Percentiles rank a stretch among this genome's conserved stretches.
Conservation (phyloP, 1,140 invertebrate species). For the Leptestheria dahalacensis region DNA sequence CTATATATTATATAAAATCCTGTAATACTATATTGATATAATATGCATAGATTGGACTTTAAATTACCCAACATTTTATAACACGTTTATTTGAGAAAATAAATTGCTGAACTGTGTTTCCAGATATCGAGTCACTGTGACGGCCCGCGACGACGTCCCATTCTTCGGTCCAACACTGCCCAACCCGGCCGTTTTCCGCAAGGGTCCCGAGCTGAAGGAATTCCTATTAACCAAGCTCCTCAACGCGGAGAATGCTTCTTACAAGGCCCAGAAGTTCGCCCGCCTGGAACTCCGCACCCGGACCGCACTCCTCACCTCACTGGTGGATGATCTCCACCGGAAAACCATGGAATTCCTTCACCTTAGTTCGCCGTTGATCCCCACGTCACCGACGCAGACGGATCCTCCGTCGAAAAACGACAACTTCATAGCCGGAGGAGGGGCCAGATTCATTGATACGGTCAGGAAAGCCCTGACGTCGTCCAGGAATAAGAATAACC, state of each 20-base stretch:
- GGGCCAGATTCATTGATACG: slow-evolving; percentile 74
- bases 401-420: slow-evolving; percentile 14
- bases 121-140: slow-evolving; percentile 79
- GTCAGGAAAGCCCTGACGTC: slow-evolving; percentile 56
- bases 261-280: slow-evolving; percentile 91
- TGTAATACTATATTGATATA: too few species aligned
- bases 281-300: slow-evolving; percentile 80
- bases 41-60: too few species aligned
- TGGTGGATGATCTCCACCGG: slow-evolving; percentile 70
- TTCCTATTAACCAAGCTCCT: slow-evolving; percentile 93
- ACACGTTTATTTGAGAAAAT: too few species aligned
- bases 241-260: slow-evolving; percentile 93
- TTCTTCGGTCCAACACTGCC: slow-evolving; percentile 88
- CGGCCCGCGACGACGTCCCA: slow-evolving; percentile 87
- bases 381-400: slow-evolving; percentile 15
- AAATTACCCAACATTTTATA: too few species aligned
- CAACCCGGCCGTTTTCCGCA: slow-evolving; percentile 68
- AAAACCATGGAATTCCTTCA: slow-evolving; percentile 78
- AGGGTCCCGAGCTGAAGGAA: slow-evolving; percentile 81
- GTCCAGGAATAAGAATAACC: slow-evolving; percentile 1
- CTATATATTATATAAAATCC: too few species aligned
- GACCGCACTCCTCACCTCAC: slow-evolving; percentile 66
- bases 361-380: slow-evolving; percentile 26
- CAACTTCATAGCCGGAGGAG: slow-evolving; percentile 36
- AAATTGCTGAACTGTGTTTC: too few species aligned